Evolutionary conservation across 2,888 invertebrate species (phyloP), one percentile per base, ranked within the genome.

Genomic region (Deilephila porcellus): DNA sequence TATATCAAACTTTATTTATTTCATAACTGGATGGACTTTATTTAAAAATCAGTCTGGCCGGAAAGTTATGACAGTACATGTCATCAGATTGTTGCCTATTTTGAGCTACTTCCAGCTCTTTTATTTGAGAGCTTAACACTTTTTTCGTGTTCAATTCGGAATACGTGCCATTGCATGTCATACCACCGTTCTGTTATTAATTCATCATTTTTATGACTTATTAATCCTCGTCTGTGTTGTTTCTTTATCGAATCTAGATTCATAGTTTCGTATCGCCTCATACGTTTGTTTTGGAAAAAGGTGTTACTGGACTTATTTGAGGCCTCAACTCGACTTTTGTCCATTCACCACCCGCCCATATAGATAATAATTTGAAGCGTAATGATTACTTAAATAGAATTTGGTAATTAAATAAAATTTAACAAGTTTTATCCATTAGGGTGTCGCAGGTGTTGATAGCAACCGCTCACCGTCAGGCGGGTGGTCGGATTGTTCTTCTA

Each of bases 331-430:
- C 56, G 56, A 17, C n/a, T 56, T n/a, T 19, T n/a, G 6, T 56
- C 56, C 56, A 56, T 56, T 56, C n/a, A 19, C 56, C 56, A 45
- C 67, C 20, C 45, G 14, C 45, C 45, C 52, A 67, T 52, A 25
- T 52, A 25, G 25, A 45, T 45, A 45, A 67, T 67, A 67, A 45
- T 64, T 37, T 52, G 45, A 52, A 67, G 17, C 45, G 52, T 52
- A 67, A 67, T 67, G 52, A 67, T 52, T 45, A 67, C 67, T 25
- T 67, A 67, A 67, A 67, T 67, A 67, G 20, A 67, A 67, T 67
- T 67, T 25, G 67, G 67, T 67, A 67, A 67, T 67, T 67, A 67
- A 67, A 67, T 67, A 67, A 67, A 67, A 25, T 67, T 67, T 25
- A 17, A 67, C 67, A 67, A 45, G 67, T 67, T 67, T 67, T 67